phyloP scores from a whole-genome alignment of 2,888 invertebrate species.

The Scelioninae gen. 1 region DNA sequence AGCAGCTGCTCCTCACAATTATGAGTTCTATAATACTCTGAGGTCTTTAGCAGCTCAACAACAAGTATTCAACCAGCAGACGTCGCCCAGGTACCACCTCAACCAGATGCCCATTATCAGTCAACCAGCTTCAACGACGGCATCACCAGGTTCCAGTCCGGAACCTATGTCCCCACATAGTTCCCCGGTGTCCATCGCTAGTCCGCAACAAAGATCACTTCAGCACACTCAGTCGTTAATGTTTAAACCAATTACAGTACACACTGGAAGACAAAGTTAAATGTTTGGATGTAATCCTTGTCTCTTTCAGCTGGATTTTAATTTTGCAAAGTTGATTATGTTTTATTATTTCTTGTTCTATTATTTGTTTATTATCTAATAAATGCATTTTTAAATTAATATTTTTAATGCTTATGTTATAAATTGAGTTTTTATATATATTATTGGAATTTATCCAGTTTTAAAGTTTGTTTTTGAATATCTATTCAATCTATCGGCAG shows the following conservation, averaged over 20 bases:
- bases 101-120: slow-evolving; percentile 74
- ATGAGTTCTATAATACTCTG: slow-evolving; percentile 85
- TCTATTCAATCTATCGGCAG: no score
- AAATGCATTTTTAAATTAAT: no score
- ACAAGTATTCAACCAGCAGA: slow-evolving; percentile 76
- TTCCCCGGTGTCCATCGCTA: slow-evolving; percentile 82
- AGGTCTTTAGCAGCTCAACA: slow-evolving; percentile 85
- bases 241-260: slow-evolving; percentile 82
- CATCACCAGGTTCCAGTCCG: slow-evolving; percentile 85
- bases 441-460: no score
- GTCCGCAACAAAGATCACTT: slow-evolving; percentile 82
- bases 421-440: no score
- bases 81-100: slow-evolving; percentile 74
- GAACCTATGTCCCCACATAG: slow-evolving; percentile 85
- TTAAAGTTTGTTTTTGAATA: no score
- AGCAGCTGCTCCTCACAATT: slow-evolving; percentile 78
- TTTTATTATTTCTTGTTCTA: background rate
- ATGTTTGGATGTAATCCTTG: slow-evolving; percentile 22
- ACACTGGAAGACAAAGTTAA: slow-evolving; percentile 82
- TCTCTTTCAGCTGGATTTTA: background rate
- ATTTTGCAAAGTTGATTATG: background rate
- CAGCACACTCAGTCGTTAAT: slow-evolving; percentile 82
- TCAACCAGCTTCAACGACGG: slow-evolving; percentile 79
- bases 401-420: no score
- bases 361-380: background rate